Evolutionary conservation across 2,113 vertebrate species (phyloP).

Genomic region (Vombatus ursinus): DNA sequence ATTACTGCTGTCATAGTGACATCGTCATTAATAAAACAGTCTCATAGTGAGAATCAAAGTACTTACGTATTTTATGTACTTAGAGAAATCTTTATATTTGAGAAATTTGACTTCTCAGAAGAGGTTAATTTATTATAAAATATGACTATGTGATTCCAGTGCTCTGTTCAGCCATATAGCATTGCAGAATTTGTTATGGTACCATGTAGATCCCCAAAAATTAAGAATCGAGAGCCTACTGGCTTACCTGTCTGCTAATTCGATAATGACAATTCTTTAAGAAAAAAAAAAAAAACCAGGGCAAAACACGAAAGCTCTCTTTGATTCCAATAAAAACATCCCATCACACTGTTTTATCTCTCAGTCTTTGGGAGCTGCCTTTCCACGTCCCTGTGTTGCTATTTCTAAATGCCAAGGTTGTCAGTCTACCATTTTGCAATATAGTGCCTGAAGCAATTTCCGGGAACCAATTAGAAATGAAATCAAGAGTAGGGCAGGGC

Average conservation of each 20-base stretch:
- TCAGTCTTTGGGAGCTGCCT: neutral
- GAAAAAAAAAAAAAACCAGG: neutral
- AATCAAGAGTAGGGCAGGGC: neutral
- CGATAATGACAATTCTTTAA: neutral
- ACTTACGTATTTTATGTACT: neutral
- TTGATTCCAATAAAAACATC: neutral
- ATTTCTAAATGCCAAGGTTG: neutral
- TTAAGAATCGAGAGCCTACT: neutral
- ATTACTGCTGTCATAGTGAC: neutral
- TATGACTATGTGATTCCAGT: neutral
- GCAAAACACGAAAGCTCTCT: neutral
- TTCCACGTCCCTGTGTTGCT: neutral
- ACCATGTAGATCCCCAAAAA: neutral
- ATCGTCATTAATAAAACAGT: neutral
- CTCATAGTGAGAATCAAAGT: neutral
- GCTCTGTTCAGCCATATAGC: neutral
- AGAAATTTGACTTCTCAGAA: neutral
- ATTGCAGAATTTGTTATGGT: neutral
- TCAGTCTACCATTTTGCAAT: neutral
- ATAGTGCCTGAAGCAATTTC: neutral
- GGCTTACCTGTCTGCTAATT: neutral
- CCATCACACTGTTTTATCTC: neutral
- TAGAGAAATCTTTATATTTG: neutral
- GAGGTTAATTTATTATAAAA: neutral
- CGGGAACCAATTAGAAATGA: neutral